Percentiles rank a stretch among this genome's conserved stretches.
Conservation (phyloP, 2,888 invertebrate species). For the Eumacrocentrus americanus region DNA sequence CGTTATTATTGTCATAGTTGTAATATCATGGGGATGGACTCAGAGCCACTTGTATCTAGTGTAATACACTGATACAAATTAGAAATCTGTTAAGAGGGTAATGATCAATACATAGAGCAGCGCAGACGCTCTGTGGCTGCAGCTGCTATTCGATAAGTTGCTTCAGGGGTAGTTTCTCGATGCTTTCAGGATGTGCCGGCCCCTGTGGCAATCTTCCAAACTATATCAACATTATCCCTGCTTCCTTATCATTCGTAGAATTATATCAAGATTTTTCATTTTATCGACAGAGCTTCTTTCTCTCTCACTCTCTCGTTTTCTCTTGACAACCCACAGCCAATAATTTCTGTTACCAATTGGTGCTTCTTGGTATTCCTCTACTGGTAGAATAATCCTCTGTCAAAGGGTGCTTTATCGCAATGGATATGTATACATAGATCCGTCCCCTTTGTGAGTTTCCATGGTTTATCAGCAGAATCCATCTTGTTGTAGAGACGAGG, state of each 20-base stretch:
- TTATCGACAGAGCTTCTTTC: conserved; percentile 36
- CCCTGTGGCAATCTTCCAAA: conserved; percentile 49
- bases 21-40: no score
- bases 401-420: no score
- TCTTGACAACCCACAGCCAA: no score
- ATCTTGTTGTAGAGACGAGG: background rate
- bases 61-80: conserved; percentile 55
- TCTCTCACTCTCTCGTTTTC: no score
- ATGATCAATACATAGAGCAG: conserved; percentile 60
- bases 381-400: no score
- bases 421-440: no score
- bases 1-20: no score
- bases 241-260: conserved; percentile 47
- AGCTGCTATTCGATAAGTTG: conserved; percentile 19
- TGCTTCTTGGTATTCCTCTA: no score
- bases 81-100: conserved; percentile 59
- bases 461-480: background rate
- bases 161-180: background rate
- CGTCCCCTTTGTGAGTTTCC: no score
- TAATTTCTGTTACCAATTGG: no score
- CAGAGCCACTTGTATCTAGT: conserved; percentile 39
- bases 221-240: conserved; percentile 37
- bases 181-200: conserved; percentile 49
- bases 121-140: conserved; percentile 56
- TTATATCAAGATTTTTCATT: background rate